These are phyloP conservation scores for Heliconius himera DNA, from an alignment of 1,140 invertebrate genomes.

Conservation along the genomic window DNA sequence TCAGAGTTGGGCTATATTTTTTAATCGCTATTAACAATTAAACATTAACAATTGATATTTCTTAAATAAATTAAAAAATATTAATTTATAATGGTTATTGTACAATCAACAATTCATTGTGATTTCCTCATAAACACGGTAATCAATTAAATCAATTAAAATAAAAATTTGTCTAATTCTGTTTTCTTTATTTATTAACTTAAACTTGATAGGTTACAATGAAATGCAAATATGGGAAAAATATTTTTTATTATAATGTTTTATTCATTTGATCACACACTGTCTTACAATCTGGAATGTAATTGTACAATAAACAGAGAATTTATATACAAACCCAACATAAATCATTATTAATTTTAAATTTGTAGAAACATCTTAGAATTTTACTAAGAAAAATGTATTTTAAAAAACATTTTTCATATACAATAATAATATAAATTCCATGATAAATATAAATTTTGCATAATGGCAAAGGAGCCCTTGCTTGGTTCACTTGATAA, in stretches of 20 bases:
- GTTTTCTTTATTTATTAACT: too few species aligned
- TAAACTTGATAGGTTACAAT: neutral
- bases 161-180: too few species aligned
- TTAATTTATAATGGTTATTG: too few species aligned
- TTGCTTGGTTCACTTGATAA: too few species aligned
- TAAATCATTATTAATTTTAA: neutral
- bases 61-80: too few species aligned
- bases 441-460: slow-evolving; percentile 1
- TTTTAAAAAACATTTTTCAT: neutral
- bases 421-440: neutral
- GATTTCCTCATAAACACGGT: too few species aligned
- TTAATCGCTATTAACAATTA: too few species aligned
- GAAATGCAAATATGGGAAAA: slow-evolving; percentile 14
- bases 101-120: too few species aligned
- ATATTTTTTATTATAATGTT: slow-evolving; percentile 17
- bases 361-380: slow-evolving; percentile 4
- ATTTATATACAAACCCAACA: neutral
- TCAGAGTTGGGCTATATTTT: too few species aligned
- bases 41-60: too few species aligned
- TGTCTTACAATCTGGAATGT: slow-evolving; percentile 42
- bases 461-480: neutral
- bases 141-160: too few species aligned
- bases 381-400: slow-evolving; percentile 1
- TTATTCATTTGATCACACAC: slow-evolving; percentile 3
- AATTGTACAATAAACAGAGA: neutral